A percentile compares a stretch with the other conserved stretches of the same genome.
These are phyloP conservation scores for Phrynosoma blainvillii DNA, from an alignment of 2,113 vertebrate species.

Conservation along the genomic window DNA sequence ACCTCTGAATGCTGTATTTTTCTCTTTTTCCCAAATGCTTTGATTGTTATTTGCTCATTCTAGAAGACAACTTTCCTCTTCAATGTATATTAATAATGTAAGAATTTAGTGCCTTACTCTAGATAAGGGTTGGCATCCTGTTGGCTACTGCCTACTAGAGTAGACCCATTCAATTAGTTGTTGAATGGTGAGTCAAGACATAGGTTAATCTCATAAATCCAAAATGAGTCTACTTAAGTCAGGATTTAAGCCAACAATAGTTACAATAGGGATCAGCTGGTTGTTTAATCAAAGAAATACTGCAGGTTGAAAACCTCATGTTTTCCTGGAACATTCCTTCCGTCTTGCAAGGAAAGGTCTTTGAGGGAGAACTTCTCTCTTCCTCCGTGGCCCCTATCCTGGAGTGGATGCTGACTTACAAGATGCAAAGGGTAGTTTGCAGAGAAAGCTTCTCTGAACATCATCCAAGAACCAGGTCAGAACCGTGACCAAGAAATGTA, in stretches of 20 bases:
- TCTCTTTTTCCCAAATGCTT: conserved; percentile 23
- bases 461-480: background rate
- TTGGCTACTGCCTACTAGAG: no score
- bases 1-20: background rate
- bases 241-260: background rate
- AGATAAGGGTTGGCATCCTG: background rate
- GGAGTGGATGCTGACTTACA: background rate
- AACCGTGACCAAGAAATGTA: no score
- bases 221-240: no score
- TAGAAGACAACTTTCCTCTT: conserved; percentile 7
- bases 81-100: background rate
- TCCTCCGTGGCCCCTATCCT: background rate
- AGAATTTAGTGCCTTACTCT: conserved; percentile 38
- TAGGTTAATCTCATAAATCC: no score
- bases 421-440: no score
- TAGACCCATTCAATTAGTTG: no score
- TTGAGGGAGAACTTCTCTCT: background rate
- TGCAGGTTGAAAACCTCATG: background rate
- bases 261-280: conserved; percentile 4
- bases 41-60: conserved; percentile 11
- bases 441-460: background rate
- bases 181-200: no score
- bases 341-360: conserved; percentile 4
- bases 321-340: conserved; percentile 32
- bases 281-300: conserved; percentile 1